phyloP scores from a whole-genome alignment of 2,888 invertebrate species.

The Mechanitis messenoides region DNA sequence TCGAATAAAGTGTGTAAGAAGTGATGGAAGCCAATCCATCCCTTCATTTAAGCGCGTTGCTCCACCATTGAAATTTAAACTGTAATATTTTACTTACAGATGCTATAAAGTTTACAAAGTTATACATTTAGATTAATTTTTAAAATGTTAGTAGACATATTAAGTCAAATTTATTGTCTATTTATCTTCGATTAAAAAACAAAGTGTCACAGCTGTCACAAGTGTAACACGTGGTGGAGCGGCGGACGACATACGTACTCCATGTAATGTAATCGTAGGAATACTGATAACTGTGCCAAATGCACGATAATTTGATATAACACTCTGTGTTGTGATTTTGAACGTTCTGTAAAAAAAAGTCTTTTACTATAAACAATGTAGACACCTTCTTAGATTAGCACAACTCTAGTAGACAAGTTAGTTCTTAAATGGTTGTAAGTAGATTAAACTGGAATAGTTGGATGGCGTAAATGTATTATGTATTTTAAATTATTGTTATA shows the following conservation, averaged over 20 bases:
- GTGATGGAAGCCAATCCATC: conserved; percentile 33
- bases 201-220: too few species aligned
- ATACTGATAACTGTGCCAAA: conserved; percentile 54
- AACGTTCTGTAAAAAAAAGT: conserved; percentile 74
- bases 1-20: conserved; percentile 52
- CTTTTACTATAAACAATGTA: conserved; percentile 69
- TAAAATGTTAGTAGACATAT: too few species aligned
- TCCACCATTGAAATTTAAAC: conserved; percentile 16
- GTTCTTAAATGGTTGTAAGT: conserved; percentile 64
- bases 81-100: not conserved
- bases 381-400: conserved; percentile 75
- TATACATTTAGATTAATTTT: not conserved
- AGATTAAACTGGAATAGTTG: conserved; percentile 66
- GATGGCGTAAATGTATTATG: conserved; percentile 61
- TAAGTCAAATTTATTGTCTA: too few species aligned
- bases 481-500: conserved; percentile 68
- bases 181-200: too few species aligned
- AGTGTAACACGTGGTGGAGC: conserved; percentile 26
- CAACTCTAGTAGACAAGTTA: conserved; percentile 75
- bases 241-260: conserved; percentile 49
- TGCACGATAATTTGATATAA: conserved; percentile 74
- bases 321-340: conserved; percentile 79
- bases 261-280: conserved; percentile 61
- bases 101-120: not conserved
- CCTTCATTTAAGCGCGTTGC: conserved; percentile 28